Percentiles rank a stretch among this genome's conserved stretches.
Conservation (phyloP, 2,888 invertebrate genomes). For the Protonemura montana region DNA sequence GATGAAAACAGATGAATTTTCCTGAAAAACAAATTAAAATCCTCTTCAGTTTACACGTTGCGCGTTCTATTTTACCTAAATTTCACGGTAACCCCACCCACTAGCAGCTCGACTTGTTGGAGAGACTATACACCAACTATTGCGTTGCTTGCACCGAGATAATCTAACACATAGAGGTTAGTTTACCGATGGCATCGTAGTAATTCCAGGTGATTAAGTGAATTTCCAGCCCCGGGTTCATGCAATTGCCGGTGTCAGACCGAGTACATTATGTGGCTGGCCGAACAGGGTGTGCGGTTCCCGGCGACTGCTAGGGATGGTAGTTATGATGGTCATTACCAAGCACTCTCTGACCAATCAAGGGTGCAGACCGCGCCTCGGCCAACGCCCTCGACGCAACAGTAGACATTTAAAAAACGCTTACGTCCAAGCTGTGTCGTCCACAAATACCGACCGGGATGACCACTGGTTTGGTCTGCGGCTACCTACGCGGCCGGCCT, state of each 20-base stretch:
- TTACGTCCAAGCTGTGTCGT: conserved; percentile 31
- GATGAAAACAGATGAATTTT: too few species aligned
- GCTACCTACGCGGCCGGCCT: conserved; percentile 14
- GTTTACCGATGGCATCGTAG: background rate
- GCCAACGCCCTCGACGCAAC: background rate
- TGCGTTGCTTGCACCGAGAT: background rate
- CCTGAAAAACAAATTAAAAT: too few species aligned
- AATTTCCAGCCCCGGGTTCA: background rate
- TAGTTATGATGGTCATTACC: conserved; percentile 32
- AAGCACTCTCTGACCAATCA: conserved; percentile 1
- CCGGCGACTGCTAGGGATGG: background rate
- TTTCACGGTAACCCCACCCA: background rate
- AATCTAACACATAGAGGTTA: background rate
- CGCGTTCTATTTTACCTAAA: background rate
- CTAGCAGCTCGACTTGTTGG: background rate
- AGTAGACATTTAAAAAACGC: conserved; percentile 40
- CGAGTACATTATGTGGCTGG: background rate
- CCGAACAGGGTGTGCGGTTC: background rate
- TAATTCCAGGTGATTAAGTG: background rate
- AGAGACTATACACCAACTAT: background rate
- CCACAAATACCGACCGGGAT: conserved; percentile 31
- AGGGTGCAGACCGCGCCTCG: background rate
- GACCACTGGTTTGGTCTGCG: conserved; percentile 32
- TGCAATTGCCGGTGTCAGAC: background rate
- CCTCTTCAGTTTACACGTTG: too few species aligned